Conservation (phyloP, 1,140 invertebrate species). For the Fopius arisanus region DNA sequence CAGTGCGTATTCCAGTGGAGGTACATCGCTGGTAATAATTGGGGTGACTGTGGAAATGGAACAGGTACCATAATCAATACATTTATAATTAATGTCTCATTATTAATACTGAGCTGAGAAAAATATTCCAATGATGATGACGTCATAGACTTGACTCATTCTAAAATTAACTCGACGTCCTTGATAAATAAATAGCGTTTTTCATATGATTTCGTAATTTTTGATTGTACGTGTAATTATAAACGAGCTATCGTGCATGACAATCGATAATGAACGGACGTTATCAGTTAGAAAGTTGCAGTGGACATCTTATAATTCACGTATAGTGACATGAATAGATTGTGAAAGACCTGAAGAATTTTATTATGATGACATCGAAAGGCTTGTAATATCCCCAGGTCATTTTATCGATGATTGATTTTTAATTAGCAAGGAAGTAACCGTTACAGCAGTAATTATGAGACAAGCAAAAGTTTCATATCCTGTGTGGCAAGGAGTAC, state of each 20-base stretch:
- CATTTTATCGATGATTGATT: background rate
- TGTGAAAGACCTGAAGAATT: background rate
- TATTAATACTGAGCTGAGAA: background rate
- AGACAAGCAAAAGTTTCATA: too few relatives aligned
- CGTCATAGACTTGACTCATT: background rate
- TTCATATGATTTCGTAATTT: background rate
- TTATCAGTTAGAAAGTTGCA: background rate
- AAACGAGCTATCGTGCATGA: background rate
- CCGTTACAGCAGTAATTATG: too few relatives aligned
- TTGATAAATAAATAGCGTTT: background rate
- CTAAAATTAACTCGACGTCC: background rate
- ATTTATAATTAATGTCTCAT: background rate
- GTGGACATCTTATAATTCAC: background rate
- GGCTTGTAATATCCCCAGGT: background rate
- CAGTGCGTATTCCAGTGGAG: constrained; percentile 86
- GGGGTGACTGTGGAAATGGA: constrained; percentile 78
- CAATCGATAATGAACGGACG: background rate
- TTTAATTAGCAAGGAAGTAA: too few relatives aligned
- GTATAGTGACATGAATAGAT: background rate
- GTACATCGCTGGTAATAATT: constrained; percentile 83
- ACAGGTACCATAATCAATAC: constrained; percentile 52
- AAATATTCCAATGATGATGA: background rate
- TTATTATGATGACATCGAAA: background rate
- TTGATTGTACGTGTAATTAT: background rate
- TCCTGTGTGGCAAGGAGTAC: too few relatives aligned